Evolutionary conservation across 2,888 invertebrate genomes (phyloP), one percentile per base, ranked within the genome.

Genomic region (Apodemia mormo): DNA sequence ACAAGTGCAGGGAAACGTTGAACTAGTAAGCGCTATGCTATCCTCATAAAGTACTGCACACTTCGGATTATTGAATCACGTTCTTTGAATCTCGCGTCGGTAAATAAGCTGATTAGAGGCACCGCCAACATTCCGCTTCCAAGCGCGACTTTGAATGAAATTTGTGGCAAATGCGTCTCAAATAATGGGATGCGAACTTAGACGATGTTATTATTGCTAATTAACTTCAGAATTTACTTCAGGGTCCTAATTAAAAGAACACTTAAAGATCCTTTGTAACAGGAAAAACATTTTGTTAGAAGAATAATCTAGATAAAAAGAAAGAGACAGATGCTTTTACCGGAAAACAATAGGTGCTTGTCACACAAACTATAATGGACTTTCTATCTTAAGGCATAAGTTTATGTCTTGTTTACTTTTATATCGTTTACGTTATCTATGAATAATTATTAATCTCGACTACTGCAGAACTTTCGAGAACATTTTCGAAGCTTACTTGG

Each of bases 81-180:
- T 71, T 70, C 72, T 73, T 73, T 72, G 74, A 73, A 68, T 61
- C 61, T 40, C 66, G 72, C 70, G 68, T 73, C 71, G 70, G 73
- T 70, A 73, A 73, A 74, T 72, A 73, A 72, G 74, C 72, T 74
- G 73, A 75, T 73, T 75, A 75, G 72, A 75, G 68, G 71, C 67
- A 61, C 67, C 69, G 67, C 72, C 65, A 49, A 61, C 71, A 67
- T 52, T 68, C 61, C 66, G 71, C 70, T 68, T 67, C 56, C 71
- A 61, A 54, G 56, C 61, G 61, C 61, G 61, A 70, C 66, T 71
- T 61, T 66, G 64, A 52, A 68, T 70, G 68, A 67, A 70, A 72
- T 72, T 71, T 71, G 67, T 71, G 56, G 71, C 29, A 67, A 71
- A 72, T 70, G 69, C 68, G 70, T 70, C 67, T 70, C 66, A 68